These are phyloP conservation scores for Mesorhabditis spiculigera DNA, from an alignment of 2,888 invertebrate species.

Conservation along the genomic window DNA sequence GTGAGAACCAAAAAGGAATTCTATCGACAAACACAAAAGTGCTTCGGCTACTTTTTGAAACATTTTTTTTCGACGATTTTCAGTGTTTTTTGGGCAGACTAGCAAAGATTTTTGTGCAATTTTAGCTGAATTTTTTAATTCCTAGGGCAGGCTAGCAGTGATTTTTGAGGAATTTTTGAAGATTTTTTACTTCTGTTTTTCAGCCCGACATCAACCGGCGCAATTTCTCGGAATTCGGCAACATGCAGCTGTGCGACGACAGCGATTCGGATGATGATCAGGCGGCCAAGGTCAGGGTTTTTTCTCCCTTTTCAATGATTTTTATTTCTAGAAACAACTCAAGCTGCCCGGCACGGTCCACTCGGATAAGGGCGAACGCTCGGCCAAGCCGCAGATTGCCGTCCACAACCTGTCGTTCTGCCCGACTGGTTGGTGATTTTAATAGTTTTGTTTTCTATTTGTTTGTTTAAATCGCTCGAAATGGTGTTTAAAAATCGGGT, in stretches of 20 bases:
- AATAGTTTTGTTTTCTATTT: neutral
- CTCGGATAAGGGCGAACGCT: slow-evolving; percentile 81
- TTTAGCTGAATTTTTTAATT: no score
- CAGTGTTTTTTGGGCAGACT: no score
- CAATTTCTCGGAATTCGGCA: slow-evolving; percentile 89
- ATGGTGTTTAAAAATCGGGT: no score
- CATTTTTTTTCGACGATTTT: no score
- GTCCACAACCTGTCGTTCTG: slow-evolving; percentile 84
- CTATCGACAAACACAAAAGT: no score
- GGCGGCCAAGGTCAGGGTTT: slow-evolving; percentile 60
- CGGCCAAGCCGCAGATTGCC: slow-evolving; percentile 80
- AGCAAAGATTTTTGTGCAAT: no score
- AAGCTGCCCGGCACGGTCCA: slow-evolving; percentile 80
- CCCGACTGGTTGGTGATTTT: slow-evolving; percentile 72
- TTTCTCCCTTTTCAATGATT: neutral
- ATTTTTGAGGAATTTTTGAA: no score
- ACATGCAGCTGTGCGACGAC: slow-evolving; percentile 77
- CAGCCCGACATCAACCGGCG: slow-evolving; percentile 86
- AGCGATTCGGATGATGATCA: slow-evolving; percentile 73
- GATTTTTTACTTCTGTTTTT: slow-evolving; percentile 32
- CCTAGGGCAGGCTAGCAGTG: no score
- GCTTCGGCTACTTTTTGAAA: no score
- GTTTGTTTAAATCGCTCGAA: neutral
- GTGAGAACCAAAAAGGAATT: no score
- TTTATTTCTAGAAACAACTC: slow-evolving; percentile 65